Evolutionary conservation across 2,113 vertebrate species (phyloP), one percentile per base, ranked within the genome.

Genomic region (Anhinga anhinga): DNA sequence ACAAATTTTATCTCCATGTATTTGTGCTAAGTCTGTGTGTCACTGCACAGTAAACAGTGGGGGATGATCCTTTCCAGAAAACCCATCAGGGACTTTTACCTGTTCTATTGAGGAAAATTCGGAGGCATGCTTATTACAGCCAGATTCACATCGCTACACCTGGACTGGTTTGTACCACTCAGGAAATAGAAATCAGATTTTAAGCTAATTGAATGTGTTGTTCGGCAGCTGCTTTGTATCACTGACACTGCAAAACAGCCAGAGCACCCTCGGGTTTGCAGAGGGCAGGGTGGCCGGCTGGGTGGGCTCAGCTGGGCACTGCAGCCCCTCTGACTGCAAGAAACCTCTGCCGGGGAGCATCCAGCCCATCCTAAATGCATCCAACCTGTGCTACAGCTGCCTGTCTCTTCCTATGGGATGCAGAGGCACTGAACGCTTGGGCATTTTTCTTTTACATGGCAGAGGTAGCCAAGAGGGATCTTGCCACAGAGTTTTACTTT

Each of bases 361-460:
- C 50, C 61, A 45, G 45, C 27, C 45, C 8, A 0, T 72, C 29
- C 42, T 1, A 13, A 29, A 1, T 0, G 6, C 50, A 16, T 7
- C 45, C 50, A 45, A 7, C 26, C 80, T 8, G 23, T 18, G 40
- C 40, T 22, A 4, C 20, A 22, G 49, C 93, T 61, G 69, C 49
- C 77, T 21, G 18, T 4, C 32, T 7, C 58, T 13, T 1, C 55
- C 40, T 7, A 0, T 0, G 23, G 67, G 38, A 26, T 47, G 56
- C 56, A 34, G 36, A 26, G 29, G 34, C 38, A 3, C 11, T 3
- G 56, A 20, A 5, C 1, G 2, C 44, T 30, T 3, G 4, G 44
- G 9, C 5, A 8, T 15, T 12, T 62, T 58, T 70, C 15, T 30
- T 45, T 32, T 13, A 20, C 23, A 2, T 0, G 1, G 34, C 5